Base-by-base conservation (phyloP, 2,113 vertebrate genomes). In the Anguilla rostrata region DNA sequence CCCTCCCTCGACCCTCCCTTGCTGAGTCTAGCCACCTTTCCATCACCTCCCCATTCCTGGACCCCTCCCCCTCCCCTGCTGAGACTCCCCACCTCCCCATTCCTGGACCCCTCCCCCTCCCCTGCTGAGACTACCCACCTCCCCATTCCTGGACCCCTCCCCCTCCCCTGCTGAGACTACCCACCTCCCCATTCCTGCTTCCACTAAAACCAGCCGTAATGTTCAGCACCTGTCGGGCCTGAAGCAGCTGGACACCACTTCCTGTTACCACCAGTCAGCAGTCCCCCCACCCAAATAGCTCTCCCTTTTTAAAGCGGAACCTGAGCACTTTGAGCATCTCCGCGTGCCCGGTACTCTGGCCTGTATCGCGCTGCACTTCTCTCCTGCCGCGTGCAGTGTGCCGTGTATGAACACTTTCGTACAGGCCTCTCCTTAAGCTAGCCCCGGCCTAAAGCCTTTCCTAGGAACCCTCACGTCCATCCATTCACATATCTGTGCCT, bases 221-320 rank as follows among this genome's bases (percentile, higher is more conserved):
- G 63, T 78, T 78, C 91, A 89, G 89, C 93, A 94, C 91, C 90
- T 94, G 93, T 91, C 91, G 84, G 84, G 84, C 83, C 85, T 86
- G 16, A 0, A 89, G 84, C 83, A 85, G 89, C 87, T 84, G 84
- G 71, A 57, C 75, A 63, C 63, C 60, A 53, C 78, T 14, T 60
- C n/a, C 81, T 29, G 60, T 41, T 84, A 56, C 83, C 6, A 39
- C 39, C 8, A 26, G 56, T 83, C 83, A 83, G 34, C 26, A 12
- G 53, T 18, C 71, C 26, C 26, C 34, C n/a, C 57, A 34, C 49
- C 34, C 60, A 40, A 18, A 87, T 86, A 39, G 2, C n/a, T 43
- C 20, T 84, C 22, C 60, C 43, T 82, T 60, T 49, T 29, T 34
- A 53, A 60, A 71, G 63, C 57, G 29, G 16, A 39, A 63, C 53